phyloP scores from a whole-genome alignment of 2,797 vertebrate genomes.

The Falco rusticolus region DNA sequence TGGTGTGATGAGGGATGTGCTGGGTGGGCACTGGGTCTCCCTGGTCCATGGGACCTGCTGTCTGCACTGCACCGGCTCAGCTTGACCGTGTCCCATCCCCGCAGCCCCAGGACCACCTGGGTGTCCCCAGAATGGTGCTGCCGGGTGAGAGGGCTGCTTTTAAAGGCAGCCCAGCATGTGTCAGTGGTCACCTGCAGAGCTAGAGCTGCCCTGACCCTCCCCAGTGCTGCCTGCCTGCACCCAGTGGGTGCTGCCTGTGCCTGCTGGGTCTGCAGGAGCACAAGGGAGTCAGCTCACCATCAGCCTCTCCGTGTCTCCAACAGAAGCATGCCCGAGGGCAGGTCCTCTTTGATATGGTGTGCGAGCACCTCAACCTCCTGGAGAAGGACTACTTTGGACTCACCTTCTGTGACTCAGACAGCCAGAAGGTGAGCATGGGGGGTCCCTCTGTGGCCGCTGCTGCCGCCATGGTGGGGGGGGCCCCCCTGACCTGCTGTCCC shows the following conservation, averaged over 20 bases:
- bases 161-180: neutral
- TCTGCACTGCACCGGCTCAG: neutral
- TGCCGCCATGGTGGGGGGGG: neutral
- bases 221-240: neutral
- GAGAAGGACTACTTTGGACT: conserved; percentile 98
- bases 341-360: conserved; percentile 90
- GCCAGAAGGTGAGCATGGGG: conserved; percentile 87
- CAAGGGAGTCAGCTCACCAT: neutral
- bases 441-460: neutral
- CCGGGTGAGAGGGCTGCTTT: neutral
- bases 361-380: conserved; percentile 94
- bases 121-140: neutral
- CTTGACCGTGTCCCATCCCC: rapidly evolving
- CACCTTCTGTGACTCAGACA: conserved; percentile 93
- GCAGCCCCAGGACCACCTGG: rapidly evolving
- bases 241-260: neutral
- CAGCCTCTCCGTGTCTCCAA: neutral
- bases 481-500: conserved; percentile 50
- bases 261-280: neutral
- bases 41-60: neutral
- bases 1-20: neutral
- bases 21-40: neutral
- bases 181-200: neutral
- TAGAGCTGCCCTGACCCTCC: neutral
- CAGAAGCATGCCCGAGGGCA: conserved; percentile 96